These are phyloP conservation scores for Mya arenaria DNA, from an alignment of 1,140 invertebrate genomes.

Conservation along the genomic window DNA sequence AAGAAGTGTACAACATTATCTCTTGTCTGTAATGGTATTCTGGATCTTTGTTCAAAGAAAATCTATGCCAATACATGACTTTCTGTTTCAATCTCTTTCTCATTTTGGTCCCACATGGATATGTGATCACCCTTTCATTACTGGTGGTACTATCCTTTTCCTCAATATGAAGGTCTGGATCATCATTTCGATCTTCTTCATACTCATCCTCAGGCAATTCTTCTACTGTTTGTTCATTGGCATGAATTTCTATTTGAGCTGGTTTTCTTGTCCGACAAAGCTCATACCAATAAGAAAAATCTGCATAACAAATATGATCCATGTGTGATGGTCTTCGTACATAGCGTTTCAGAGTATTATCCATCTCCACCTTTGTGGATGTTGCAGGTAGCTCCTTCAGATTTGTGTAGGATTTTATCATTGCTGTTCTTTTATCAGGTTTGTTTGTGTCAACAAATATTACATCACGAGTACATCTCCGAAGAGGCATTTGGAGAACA, in stretches of 20 bases:
- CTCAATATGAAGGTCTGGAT: not conserved
- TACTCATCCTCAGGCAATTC: conserved; percentile 43
- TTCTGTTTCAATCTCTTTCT: conserved; percentile 24
- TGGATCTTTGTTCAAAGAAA: conserved; percentile 28
- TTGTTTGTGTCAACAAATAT: conserved; percentile 1
- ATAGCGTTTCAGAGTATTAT: conserved; percentile 32
- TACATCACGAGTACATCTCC: not conserved
- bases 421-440: conserved; percentile 40
- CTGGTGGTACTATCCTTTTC: not conserved
- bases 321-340: conserved; percentile 21
- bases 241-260: not conserved
- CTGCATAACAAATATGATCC: conserved; percentile 48
- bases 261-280: too few species aligned
- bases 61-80: conserved; percentile 15
- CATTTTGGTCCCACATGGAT: conserved; percentile 32
- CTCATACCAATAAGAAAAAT: conserved; percentile 50
- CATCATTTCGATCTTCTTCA: conserved; percentile 21
- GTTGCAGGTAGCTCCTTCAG: conserved; percentile 36
- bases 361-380: conserved; percentile 27
- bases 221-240: not conserved
- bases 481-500: conserved; percentile 10
- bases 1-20: conserved; percentile 32
- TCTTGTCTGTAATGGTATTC: conserved; percentile 28
- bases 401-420: conserved; percentile 40
- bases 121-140: conserved; percentile 5